Base-by-base conservation (phyloP, 2,113 vertebrate genomes). In the Pagrus major region DNA sequence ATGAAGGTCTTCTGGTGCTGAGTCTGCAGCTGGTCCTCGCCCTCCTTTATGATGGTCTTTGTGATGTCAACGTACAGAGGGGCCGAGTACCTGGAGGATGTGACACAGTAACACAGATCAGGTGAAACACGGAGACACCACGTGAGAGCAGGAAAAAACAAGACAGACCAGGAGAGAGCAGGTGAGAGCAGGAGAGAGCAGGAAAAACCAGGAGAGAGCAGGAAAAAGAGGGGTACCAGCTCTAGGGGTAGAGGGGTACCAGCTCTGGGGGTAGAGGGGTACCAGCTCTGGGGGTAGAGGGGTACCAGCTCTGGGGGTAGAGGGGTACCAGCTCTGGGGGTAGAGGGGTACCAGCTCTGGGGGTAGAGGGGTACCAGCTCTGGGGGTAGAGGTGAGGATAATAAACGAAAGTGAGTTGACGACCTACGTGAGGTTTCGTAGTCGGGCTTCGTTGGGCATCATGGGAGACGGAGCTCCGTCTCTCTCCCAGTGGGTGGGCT, bases 1-100 rank as follows among this genome's bases (percentile, higher is more conserved):
- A 99, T 99, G 73, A 99, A 99, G 0, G 98, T 99, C 82, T 99
- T 99, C 94, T 99, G 98, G 90, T 99, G 98, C 71, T 99, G 98
- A 0, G 98, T 99, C 91, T 97, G 97, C 72, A 98, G 92, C 66
- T 99, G 98, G 52, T 99, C 98, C 82, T 99, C 98, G 0, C 98
- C 98, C 88, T 99, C 97, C 80, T 98, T 99, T 76, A 99, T 98
- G 88, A 99, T 97, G 16, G 98, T 99, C 92, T 99, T 99, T 3
- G 98, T 99, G 93, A 99, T 99, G 89, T 99, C 98, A 56, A 99
- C 98, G 39, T 99, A 99, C 49, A 99, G 92, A 0, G 98, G 98
- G 5, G 98, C 98, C 0, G 98, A 99, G 91, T 99, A 99, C 84
- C 98, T 99, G 83, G 0, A 11, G n/a, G 29, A 46, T 5, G 20